Conservation (phyloP, 2,888 invertebrate genomes). For the Vandiemenella viatica region DNA sequence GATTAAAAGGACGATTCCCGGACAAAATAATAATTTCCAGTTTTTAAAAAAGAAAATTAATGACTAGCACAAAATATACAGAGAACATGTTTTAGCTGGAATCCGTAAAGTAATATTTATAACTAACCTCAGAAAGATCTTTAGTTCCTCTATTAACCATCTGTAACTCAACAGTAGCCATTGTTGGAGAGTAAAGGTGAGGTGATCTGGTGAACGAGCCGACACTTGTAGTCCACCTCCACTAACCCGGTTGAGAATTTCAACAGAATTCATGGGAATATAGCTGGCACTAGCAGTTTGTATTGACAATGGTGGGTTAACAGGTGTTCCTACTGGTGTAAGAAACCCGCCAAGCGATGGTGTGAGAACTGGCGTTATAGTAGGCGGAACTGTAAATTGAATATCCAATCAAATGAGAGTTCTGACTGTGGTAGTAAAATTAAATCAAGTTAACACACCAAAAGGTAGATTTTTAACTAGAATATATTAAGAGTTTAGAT, state of each 20-base stretch:
- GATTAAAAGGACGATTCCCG: too few relatives aligned
- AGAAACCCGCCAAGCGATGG: constrained; percentile 68
- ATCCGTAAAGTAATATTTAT: too few relatives aligned
- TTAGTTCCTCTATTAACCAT: constrained; percentile 62
- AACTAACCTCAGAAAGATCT: constrained; percentile 47
- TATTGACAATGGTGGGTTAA: constrained; percentile 22
- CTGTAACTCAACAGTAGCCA: constrained; percentile 66
- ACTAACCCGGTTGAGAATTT: constrained; percentile 55
- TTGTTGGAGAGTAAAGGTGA: constrained; percentile 63
- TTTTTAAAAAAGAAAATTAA: too few relatives aligned
- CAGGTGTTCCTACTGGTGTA: constrained; percentile 38
- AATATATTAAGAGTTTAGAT: too few relatives aligned
- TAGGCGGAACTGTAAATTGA: constrained; percentile 34
- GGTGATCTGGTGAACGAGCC: constrained; percentile 57
- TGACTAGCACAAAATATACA: too few relatives aligned
- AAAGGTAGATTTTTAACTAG: too few relatives aligned
- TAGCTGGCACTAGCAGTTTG: constrained; percentile 44
- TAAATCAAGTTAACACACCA: too few relatives aligned
- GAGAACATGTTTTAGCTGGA: too few relatives aligned
- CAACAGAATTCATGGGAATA: constrained; percentile 40
- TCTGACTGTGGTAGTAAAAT: too few relatives aligned
- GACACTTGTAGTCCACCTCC: constrained; percentile 49
- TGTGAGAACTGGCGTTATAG: constrained; percentile 59
- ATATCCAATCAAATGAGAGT: background rate
- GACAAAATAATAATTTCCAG: too few relatives aligned